phyloP scores from a whole-genome alignment of 2,888 invertebrate genomes.

The Agriopis marginaria region DNA sequence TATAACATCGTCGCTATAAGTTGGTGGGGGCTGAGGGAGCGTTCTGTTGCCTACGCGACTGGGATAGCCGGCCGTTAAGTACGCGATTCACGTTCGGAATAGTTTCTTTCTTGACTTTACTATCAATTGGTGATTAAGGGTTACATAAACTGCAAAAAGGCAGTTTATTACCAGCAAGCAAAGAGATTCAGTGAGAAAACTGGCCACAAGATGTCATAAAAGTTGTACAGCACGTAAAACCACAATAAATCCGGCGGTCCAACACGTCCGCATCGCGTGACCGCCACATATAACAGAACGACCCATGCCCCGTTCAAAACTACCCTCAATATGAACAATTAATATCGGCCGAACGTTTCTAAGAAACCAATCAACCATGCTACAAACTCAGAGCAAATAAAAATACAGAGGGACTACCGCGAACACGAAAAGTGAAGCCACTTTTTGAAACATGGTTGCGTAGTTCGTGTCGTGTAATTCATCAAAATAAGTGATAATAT shows the following conservation, averaged over 20 bases:
- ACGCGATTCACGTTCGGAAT: not conserved
- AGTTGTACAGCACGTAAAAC: constrained; percentile 43
- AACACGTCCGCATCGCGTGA: constrained; percentile 60
- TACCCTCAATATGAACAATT: constrained; percentile 52
- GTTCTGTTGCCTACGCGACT: no score
- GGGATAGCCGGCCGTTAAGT: no score
- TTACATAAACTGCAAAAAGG: constrained; percentile 15
- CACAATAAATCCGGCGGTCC: constrained; percentile 48
- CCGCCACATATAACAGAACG: constrained; percentile 49
- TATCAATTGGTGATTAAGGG: constrained; percentile 8
- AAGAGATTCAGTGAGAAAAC: constrained; percentile 11
- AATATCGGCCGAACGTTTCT: constrained; percentile 43
- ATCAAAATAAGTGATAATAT: no score
- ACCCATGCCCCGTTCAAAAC: constrained; percentile 44
- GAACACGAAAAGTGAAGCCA: no score
- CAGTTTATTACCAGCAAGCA: constrained; percentile 12
- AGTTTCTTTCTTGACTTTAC: not conserved
- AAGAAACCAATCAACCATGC: no score
- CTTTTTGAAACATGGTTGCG: no score
- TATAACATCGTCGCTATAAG: no score
- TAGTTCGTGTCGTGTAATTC: no score
- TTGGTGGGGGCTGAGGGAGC: no score
- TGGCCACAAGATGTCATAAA: constrained; percentile 40
- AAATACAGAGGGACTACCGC: no score
- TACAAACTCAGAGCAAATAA: no score